Evolutionary conservation across 92 coral and sea anemone genomes (phyloP).

Genomic region (Phenganax stokvisi): DNA sequence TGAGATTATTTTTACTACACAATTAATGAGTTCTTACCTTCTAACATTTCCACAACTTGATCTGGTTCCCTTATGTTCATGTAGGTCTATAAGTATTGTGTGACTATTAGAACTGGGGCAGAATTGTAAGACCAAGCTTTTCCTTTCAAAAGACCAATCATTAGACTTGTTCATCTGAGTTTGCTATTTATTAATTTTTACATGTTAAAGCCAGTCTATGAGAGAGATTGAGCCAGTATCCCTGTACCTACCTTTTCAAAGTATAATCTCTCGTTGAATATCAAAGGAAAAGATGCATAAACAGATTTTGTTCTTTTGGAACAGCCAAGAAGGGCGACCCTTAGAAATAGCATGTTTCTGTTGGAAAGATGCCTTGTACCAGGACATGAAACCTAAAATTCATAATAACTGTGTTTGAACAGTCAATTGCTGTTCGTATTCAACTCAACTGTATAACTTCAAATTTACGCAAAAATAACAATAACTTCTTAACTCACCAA

Average conservation of each 20-base stretch:
- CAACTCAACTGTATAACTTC: too few species aligned
- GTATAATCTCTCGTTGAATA: constrained; percentile 76
- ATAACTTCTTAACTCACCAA: constrained; percentile 55
- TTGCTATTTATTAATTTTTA: too few species aligned
- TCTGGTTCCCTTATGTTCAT: constrained; percentile 75
- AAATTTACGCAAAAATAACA: background rate
- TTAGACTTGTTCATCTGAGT: too few species aligned
- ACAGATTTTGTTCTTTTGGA: constrained; percentile 87
- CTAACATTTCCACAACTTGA: constrained; percentile 80
- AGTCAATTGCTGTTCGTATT: too few species aligned
- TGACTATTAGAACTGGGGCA: too few species aligned
- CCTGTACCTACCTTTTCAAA: constrained; percentile 66
- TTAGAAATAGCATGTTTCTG: constrained; percentile 83
- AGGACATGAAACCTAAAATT: constrained; percentile 78
- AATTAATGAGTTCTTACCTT: constrained; percentile 53
- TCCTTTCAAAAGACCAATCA: too few species aligned
- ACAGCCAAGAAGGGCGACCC: constrained; percentile 65
- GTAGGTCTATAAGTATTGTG: constrained; percentile 53
- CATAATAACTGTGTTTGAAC: constrained; percentile 1
- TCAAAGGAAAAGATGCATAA: constrained; percentile 88
- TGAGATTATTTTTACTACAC: background rate
- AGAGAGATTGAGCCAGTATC: too few species aligned
- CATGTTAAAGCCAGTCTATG: too few species aligned
- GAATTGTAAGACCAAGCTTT: too few species aligned
- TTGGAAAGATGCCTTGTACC: constrained; percentile 92